These are phyloP conservation scores for Psilopogon haemacephalus DNA, from an alignment of 2,113 vertebrate species.

Conservation along the genomic window DNA sequence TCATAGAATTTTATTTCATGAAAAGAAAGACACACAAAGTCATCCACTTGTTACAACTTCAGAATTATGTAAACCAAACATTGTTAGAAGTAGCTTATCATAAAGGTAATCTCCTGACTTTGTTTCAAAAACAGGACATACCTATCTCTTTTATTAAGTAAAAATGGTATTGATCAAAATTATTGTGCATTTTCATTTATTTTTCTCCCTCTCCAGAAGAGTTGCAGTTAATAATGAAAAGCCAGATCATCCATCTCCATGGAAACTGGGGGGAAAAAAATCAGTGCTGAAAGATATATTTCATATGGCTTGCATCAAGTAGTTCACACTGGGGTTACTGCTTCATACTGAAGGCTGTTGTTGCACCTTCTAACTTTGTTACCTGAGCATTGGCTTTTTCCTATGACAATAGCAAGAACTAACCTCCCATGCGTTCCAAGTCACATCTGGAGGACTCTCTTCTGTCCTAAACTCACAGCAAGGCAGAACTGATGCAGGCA, in stretches of 20 bases:
- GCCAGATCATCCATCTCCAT: not conserved
- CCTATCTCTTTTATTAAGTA: not conserved
- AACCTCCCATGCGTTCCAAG: not conserved
- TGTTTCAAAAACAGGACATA: not conserved
- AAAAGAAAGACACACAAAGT: not conserved
- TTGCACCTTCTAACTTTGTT: not conserved
- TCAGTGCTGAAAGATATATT: not conserved
- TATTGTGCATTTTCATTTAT: not conserved
- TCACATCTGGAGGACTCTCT: not conserved
- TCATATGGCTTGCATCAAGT: not conserved
- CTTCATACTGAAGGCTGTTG: not conserved
- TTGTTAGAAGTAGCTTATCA: not conserved
- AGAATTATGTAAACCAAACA: not conserved
- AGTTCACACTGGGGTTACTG: not conserved
- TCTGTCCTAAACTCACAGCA: not conserved
- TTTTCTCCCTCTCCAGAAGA: not conserved
- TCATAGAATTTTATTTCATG: not conserved
- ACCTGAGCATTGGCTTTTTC: not conserved
- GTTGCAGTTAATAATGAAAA: not conserved
- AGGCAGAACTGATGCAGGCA: not conserved
- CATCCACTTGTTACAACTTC: not conserved
- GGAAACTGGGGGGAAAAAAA: not conserved
- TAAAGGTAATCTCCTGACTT: not conserved
- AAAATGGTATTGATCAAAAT: rapidly evolving
- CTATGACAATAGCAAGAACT: not conserved